Conservation (phyloP, 2,888 invertebrate species). For the Acanthosepion lycidas region DNA sequence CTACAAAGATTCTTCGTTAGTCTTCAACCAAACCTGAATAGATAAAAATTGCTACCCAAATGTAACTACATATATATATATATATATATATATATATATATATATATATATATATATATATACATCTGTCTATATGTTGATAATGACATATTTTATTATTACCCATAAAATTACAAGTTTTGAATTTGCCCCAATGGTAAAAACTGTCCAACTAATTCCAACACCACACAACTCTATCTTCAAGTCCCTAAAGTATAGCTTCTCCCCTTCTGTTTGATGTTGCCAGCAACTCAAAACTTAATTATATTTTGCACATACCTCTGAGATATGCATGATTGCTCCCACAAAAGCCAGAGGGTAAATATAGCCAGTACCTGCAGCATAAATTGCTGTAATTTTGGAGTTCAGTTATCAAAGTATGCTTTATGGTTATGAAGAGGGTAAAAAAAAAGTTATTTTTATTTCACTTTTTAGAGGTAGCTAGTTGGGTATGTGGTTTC, state of each 20-base stretch:
- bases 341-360: not conserved
- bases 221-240: not conserved
- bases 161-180: not conserved
- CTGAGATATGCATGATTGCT: not conserved
- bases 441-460: not conserved
- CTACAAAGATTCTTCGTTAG: too few species aligned
- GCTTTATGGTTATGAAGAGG: not conserved
- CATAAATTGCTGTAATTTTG: not conserved
- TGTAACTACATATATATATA: too few species aligned
- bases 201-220: not conserved
- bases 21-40: too few species aligned
- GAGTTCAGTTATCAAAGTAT: not conserved
- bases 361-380: not conserved
- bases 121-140: too few species aligned
- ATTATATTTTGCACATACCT: not conserved
- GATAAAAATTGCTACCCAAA: too few species aligned
- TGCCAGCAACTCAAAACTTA: slow-evolving; percentile 12
- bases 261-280: not conserved
- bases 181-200: not conserved
- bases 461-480: not conserved
- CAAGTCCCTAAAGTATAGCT: not conserved
- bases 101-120: too few species aligned
- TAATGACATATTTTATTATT: not conserved
- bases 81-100: too few species aligned
- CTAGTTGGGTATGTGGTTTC: not conserved